Evolutionary conservation across 2,797 vertebrate species (phyloP).

Genomic region (Eutrigla gurnardus): DNA sequence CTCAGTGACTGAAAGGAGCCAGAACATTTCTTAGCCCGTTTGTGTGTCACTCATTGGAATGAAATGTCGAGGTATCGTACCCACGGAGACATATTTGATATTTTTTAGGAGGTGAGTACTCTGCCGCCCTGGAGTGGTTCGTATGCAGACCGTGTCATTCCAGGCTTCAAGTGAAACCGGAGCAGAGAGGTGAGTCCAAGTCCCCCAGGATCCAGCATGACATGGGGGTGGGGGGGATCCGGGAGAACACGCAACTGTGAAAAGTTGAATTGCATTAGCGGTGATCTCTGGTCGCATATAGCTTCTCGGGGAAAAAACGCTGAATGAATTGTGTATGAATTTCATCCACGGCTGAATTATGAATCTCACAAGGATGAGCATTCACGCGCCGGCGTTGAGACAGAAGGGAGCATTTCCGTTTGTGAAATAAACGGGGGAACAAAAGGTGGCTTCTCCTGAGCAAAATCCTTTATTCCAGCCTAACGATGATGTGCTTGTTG

Average conservation of each 20-base stretch:
- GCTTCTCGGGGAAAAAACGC: slow-evolving; percentile 18
- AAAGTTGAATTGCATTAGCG: slow-evolving; percentile 24
- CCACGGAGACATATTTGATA: too few relatives aligned
- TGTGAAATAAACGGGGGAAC: background rate
- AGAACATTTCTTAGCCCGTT: slow-evolving; percentile 12
- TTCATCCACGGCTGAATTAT: slow-evolving; percentile 24
- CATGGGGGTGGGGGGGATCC: too few relatives aligned
- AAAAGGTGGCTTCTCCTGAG: background rate
- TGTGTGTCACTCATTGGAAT: slow-evolving; percentile 14
- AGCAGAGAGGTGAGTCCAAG: slow-evolving; percentile 53
- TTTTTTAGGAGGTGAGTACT: background rate
- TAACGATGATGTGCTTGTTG: background rate
- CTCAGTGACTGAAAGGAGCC: slow-evolving; percentile 45
- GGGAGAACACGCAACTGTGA: slow-evolving; percentile 8
- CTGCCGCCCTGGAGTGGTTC: slow-evolving; percentile 39
- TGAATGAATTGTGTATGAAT: slow-evolving; percentile 38
- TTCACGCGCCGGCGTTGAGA: background rate
- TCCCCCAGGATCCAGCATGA: slow-evolving; percentile 46
- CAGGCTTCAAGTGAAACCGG: slow-evolving; percentile 51
- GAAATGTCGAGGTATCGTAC: slow-evolving; percentile 4
- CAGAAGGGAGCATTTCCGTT: background rate
- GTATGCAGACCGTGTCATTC: slow-evolving; percentile 59
- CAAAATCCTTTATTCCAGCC: background rate
- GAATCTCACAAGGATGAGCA: slow-evolving; percentile 7
- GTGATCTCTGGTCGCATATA: slow-evolving; percentile 28